Conservation (phyloP, 2,113 vertebrate genomes). For the Dolichotis patagonum region DNA sequence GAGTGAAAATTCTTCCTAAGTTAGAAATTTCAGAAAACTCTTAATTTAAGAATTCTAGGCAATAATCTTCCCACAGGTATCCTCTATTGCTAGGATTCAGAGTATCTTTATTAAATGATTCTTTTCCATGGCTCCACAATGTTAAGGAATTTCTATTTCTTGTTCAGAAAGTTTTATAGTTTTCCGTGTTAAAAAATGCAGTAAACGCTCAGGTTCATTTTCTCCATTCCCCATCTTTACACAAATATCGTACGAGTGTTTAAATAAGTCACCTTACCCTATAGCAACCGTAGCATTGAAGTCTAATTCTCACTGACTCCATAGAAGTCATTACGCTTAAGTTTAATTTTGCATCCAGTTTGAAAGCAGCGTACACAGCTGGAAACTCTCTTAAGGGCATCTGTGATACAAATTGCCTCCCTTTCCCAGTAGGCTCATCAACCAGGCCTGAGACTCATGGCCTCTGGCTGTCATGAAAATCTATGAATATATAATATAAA, state of each 20-base stretch:
- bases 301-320: slow-evolving; percentile 30
- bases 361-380: slow-evolving; percentile 52
- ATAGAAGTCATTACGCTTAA: slow-evolving; percentile 36
- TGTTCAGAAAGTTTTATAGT: not conserved
- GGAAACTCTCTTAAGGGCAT: slow-evolving; percentile 55
- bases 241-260: slow-evolving; percentile 34
- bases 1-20: not conserved
- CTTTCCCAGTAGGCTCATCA: slow-evolving; percentile 40
- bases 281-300: not conserved
- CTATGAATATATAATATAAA: slow-evolving; percentile 67
- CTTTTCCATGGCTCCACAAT: not conserved
- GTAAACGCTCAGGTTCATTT: not conserved
- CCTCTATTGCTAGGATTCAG: not conserved
- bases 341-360: slow-evolving; percentile 66
- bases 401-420: not conserved
- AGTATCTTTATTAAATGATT: not conserved
- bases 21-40: not conserved
- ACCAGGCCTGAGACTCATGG: slow-evolving; percentile 57
- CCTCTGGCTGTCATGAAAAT: slow-evolving; percentile 61
- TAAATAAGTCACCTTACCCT: slow-evolving; percentile 26
- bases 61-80: not conserved
- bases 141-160: not conserved
- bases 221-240: not conserved
- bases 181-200: not conserved
- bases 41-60: not conserved